A percentile compares a stretch with the other conserved stretches of the same genome.
Conservation (phyloP, 2,113 vertebrate genomes). For the Eudyptes chrysolophus region DNA sequence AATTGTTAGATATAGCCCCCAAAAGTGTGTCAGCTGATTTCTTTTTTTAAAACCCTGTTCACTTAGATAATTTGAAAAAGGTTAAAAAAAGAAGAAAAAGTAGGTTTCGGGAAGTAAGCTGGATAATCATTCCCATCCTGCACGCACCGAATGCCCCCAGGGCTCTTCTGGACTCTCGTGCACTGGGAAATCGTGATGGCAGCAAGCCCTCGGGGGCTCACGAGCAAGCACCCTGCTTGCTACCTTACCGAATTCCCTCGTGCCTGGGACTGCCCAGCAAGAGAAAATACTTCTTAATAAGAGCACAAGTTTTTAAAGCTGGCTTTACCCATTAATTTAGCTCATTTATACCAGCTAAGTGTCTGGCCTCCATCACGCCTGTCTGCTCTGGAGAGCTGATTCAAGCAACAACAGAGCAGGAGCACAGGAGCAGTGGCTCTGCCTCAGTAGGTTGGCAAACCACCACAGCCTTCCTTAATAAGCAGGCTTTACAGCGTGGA, state of each 20-base stretch:
- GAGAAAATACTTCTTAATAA: neutral
- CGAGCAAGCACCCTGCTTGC: no score
- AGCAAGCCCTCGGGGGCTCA: neutral
- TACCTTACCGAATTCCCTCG: neutral
- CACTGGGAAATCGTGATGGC: neutral
- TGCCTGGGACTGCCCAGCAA: neutral
- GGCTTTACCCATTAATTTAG: neutral
- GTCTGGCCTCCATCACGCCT: neutral
- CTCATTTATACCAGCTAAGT: neutral
- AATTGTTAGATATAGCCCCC: neutral
- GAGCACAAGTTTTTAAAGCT: neutral
- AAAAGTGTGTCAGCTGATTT: neutral
- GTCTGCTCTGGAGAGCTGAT: neutral
- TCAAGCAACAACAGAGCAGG: neutral
- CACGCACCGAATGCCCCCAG: rapidly evolving
- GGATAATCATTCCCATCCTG: neutral
- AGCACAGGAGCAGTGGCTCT: neutral
- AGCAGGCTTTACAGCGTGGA: neutral
- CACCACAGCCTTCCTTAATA: neutral
- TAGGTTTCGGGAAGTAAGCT: neutral
- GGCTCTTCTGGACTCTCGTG: neutral
- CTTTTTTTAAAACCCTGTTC: neutral
- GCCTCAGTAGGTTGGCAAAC: neutral
- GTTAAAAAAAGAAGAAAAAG: neutral
- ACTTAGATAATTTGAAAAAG: neutral